Evolutionary conservation across 2,797 vertebrate species (phyloP).

Genomic region (Heterohyrax brucei): DNA sequence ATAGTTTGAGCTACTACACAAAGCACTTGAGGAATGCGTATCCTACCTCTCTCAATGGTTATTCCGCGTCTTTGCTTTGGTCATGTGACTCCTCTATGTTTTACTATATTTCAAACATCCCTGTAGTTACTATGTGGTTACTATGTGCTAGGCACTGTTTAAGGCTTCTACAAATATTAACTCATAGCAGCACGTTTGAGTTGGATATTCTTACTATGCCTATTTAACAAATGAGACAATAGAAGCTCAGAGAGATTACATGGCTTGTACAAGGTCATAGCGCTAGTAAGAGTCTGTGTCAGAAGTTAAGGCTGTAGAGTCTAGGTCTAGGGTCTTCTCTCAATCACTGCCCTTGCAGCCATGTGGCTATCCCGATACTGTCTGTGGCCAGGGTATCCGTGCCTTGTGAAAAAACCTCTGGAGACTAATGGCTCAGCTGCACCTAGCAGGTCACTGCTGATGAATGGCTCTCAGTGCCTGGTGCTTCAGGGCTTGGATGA

Average conservation of each 20-base stretch:
- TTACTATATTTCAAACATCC: neutral
- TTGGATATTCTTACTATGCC: neutral
- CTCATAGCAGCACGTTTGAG: neutral
- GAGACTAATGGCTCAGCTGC: neutral
- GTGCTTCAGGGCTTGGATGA: neutral
- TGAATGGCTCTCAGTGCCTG: neutral
- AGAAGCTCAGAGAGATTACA: neutral
- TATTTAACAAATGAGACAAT: neutral
- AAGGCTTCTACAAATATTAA: neutral
- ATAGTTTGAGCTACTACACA: constrained; percentile 8
- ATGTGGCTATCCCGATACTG: neutral
- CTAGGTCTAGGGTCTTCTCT: neutral
- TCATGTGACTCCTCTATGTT: neutral
- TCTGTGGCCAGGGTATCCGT: neutral
- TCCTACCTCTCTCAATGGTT: neutral
- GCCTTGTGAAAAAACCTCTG: neutral
- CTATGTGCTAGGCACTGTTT: neutral
- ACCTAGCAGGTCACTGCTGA: neutral
- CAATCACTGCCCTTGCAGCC: neutral
- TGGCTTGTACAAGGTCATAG: neutral
- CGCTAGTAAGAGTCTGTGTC: neutral
- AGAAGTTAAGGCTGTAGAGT: neutral
- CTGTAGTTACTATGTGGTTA: neutral
- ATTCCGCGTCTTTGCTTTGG: neutral
- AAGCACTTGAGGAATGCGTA: neutral